Evolutionary conservation across 2,888 invertebrate species (phyloP).

Genomic region (Anarsia innoxiella): DNA sequence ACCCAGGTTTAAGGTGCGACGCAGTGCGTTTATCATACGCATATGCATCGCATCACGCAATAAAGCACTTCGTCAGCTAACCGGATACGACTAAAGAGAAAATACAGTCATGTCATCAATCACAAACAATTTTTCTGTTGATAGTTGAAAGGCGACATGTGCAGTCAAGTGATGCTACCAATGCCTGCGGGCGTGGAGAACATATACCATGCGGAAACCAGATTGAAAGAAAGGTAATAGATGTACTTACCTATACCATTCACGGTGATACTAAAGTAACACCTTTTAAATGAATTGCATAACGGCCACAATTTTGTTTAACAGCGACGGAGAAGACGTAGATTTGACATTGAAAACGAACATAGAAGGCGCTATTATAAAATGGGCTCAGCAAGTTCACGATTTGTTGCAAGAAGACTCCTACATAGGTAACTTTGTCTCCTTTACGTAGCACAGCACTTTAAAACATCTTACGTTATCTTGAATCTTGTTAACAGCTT

Average conservation of each 20-base stretch:
- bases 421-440: slow-evolving; percentile 59
- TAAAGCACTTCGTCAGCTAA: too few species aligned
- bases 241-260: too few species aligned
- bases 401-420: slow-evolving; percentile 87
- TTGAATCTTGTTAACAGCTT: slow-evolving; percentile 43
- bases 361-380: slow-evolving; percentile 89
- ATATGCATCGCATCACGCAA: too few species aligned
- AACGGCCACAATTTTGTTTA: too few species aligned
- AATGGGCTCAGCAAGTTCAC: slow-evolving; percentile 88
- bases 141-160: slow-evolving; percentile 85
- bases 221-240: slow-evolving; percentile 51
- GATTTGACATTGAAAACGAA: slow-evolving; percentile 85
- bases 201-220: slow-evolving; percentile 77
- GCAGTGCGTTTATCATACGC: too few species aligned
- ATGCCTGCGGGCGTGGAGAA: slow-evolving; percentile 86
- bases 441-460: background rate
- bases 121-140: too few species aligned
- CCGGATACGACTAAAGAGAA: too few species aligned
- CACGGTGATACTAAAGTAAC: too few species aligned
- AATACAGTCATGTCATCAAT: too few species aligned
- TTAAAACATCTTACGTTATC: background rate
- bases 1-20: too few species aligned
- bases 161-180: slow-evolving; percentile 89
- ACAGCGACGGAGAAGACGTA: slow-evolving; percentile 71
- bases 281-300: too few species aligned